Base-by-base conservation (phyloP, 2,797 vertebrate species). In the Pogonophryne albipinna region DNA sequence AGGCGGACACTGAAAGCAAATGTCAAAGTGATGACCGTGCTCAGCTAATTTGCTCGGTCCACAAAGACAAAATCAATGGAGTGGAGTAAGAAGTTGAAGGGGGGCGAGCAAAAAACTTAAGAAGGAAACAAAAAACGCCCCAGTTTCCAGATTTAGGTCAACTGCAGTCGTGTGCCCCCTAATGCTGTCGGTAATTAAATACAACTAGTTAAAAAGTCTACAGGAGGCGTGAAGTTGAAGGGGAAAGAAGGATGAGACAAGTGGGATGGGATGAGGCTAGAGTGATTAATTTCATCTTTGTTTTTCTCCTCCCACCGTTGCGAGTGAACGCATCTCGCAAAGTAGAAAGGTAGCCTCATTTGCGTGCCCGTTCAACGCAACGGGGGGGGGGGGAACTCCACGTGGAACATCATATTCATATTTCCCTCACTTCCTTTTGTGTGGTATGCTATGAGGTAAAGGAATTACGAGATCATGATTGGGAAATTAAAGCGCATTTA, bases 141-240 rank as follows among this genome's bases (percentile, higher is more conserved):
- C 91, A 95, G 83, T 94, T 96, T 94, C 84, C 66, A 44, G 56
- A 96, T 95, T 80, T 95, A 92, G 95, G 94, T 94, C 95, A 94
- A 67, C 77, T 27, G 84, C 87, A 87, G 84, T 83, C 66, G 78
- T 85, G 88, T 84, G 85, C 86, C 88, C 79, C 86, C 82, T 76
- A 78, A 91, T 86, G 90, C 89, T 73, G 87, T 77, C 86, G 88
- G 90, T 94, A 93, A 94, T 93, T 94, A 94, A 90, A 92, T 84
- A 80, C 88, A 93, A 89, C 88, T 80, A 75, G 87, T 82, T 85
- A 82, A 91, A 90, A 89, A 83, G 66, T 79, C 63, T 66, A 71
- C 79, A 85, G 82, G 66, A 81, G 86, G 78, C 73, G 71, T 42
- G 65, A 82, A 90, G 71, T 83, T 78, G 73, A 80, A 74, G 76